Base-by-base conservation (phyloP, 2,113 vertebrate species). In the Candoia aspera region DNA sequence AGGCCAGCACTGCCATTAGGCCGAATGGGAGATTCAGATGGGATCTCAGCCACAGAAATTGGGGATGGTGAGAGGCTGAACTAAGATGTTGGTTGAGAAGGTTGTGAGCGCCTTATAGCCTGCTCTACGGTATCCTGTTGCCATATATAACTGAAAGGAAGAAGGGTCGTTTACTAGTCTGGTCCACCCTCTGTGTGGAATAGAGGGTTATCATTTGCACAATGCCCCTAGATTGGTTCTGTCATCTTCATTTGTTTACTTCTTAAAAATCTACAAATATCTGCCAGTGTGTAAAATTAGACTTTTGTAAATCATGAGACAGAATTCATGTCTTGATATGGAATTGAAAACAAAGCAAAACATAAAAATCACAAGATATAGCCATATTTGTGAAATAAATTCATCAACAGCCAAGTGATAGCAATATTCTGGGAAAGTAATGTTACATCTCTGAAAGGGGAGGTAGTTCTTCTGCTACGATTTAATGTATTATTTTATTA, bases 211-310 rank as follows among this genome's bases (percentile, higher is more conserved):
- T 84, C 6, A 3, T 46, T 90, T 73, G 29, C 85, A 12, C 55
- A 88, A 17, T 12, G 88, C 37, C 23, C 90, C 29, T 84, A 19
- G 24, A 90, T 88, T 60, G 33, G 10, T 83, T 46, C 87, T 79
- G 83, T 26, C 10, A 91, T 1, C 46, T 95, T 92, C 92, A 19
- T 90, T 89, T 55, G 73, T 21, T 26, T 19, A 89, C 24, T 91
- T 10, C 2, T 10, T 26, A n/a, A 53, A 90, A 54, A 89, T 87
- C 33, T 89, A 49, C 26, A 62, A 88, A 91, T 86, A n/a, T 21
- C 8, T 84, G 46, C 21, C 2, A 54, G 9, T 13, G 2, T 24
- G 2, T 58, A 53, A 60, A 92, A 33, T 46, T 87, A 46, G 24
- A 24, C 54, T 88, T 94, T 86, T 0, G 0, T 55, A 83, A 53